phyloP scores from a whole-genome alignment of 2,888 invertebrate species.

The Oligia latruncula region DNA sequence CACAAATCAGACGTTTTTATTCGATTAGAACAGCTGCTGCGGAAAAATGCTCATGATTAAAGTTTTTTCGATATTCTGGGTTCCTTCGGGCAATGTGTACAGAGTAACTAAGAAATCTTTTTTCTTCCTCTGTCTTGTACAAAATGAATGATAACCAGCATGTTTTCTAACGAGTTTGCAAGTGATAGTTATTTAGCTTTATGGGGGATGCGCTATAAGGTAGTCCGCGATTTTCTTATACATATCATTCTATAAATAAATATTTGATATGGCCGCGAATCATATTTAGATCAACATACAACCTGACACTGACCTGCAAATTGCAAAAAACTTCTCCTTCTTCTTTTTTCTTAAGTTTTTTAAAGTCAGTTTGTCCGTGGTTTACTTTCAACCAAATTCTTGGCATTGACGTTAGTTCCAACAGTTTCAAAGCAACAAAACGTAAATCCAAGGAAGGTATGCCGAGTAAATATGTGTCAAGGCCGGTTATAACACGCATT shows the following conservation, averaged over 20 bases:
- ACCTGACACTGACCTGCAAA: no score
- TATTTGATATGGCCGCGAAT: no score
- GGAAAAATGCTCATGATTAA: no score
- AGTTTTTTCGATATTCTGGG: not conserved
- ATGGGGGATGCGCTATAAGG: no score
- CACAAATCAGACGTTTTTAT: slow-evolving; percentile 2
- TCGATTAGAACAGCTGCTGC: not conserved
- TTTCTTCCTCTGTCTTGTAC: not conserved
- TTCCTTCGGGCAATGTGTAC: not conserved
- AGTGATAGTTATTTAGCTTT: not conserved
- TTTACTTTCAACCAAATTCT: not conserved
- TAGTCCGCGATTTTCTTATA: no score
- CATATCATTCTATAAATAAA: no score
- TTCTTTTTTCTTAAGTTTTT: no score
- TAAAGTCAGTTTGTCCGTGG: not conserved
- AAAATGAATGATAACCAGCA: not conserved
- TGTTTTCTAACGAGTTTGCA: not conserved
- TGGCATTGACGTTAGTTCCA: slow-evolving; percentile 1
- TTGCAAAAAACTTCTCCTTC: no score
- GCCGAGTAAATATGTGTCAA: slow-evolving; percentile 71
- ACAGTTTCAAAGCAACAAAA: slow-evolving; percentile 37
- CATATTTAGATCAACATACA: no score
- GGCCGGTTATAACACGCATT: slow-evolving; percentile 67
- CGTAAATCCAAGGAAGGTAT: slow-evolving; percentile 47
- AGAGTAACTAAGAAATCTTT: not conserved